Conservation (phyloP, 2,113 vertebrate species). For the Phocoena sinus region DNA sequence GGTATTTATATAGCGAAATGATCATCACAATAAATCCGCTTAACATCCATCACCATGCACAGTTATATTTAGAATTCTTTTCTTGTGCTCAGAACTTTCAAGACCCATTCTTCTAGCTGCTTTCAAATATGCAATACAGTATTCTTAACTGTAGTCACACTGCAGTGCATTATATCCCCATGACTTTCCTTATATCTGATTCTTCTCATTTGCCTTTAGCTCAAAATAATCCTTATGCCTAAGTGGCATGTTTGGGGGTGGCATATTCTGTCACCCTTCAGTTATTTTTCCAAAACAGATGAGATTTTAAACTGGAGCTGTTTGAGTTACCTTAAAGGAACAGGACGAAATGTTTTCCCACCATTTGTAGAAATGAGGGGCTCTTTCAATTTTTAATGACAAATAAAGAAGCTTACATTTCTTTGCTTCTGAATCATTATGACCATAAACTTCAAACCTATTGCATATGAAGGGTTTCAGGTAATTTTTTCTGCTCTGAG, state of each 20-base stretch:
- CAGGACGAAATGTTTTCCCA: not conserved
- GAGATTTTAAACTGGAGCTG: not conserved
- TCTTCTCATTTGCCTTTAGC: not conserved
- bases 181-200: not conserved
- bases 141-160: not conserved
- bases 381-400: slow-evolving; percentile 4
- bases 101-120: not conserved
- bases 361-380: not conserved
- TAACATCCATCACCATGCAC: not conserved
- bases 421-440: not conserved
- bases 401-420: not conserved
- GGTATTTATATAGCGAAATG: not conserved
- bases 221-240: not conserved
- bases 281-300: not conserved
- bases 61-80: not conserved
- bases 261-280: not conserved
- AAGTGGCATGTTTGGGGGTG: not conserved
- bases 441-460: not conserved
- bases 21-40: not conserved
- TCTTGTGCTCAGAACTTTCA: not conserved
- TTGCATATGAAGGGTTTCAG: not conserved
- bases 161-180: not conserved
- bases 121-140: not conserved
- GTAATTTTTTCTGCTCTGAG: not conserved
- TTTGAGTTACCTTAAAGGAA: not conserved